Base-by-base conservation (phyloP, 2,113 vertebrate species). In the Brachypodius melanocephalos region DNA sequence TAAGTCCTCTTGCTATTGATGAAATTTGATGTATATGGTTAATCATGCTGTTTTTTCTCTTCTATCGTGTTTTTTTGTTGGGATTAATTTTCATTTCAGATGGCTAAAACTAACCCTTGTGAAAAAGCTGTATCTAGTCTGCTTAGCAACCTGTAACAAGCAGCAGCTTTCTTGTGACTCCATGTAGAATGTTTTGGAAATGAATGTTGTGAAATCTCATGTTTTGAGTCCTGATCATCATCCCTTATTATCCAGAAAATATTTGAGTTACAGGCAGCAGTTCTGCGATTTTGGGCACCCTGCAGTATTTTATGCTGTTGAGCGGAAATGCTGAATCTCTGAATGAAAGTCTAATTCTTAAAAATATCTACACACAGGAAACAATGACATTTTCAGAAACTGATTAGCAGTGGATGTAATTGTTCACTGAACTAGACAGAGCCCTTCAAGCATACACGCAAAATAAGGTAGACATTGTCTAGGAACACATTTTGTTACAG, bases 361-460 rank as follows among this genome's bases (percentile, higher is more conserved):
- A 94, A 89, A 95, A 76, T 86, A 89, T 72, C 52, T 78, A 43
- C 9, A 4, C 81, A 91, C 94, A 97, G 94, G 94, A 96, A 96
- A 62, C 31, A 65, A 62, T 95, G 95, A 91, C 91, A 79, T 94
- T 95, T 97, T 87, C 86, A 97, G 95, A 97, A 96, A 95, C 95
- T 73, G 54, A 72, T 89, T 85, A 89, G 81, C 78, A 82, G 7
- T 95, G 95, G 94, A 88, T 3, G 63, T 69, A 94, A 34, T 87
- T 88, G 87, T 95, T 96, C 89, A 89, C 65, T 94, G 89, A 97
- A 91, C 85, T 93, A 85, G 87, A 87, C 77, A 95, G 77, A 94
- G 49, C 22, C 93, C 59, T 89, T 96, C 91, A 95, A 89, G 93
- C 81, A 51, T 94, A 62, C 81, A 77, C 42, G 46, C 58, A 83